Conservation (phyloP, 2,797 vertebrate genomes). For the Eulemur coronatus region DNA sequence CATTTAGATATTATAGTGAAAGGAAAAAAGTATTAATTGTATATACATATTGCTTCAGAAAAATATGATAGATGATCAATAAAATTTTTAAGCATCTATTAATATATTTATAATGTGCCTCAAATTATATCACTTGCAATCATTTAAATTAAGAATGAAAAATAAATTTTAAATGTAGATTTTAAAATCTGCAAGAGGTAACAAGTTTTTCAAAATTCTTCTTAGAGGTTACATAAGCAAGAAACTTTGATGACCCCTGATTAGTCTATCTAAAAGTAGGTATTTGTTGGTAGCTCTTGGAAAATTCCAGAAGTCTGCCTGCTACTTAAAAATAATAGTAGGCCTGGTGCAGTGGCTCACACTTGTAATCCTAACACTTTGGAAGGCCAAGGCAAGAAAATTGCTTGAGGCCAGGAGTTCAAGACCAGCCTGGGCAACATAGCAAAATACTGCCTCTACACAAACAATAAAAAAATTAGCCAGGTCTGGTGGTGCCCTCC, state of each 20-base stretch:
- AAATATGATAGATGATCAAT: neutral
- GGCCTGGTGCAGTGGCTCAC: too few species aligned
- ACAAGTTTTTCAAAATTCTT: neutral
- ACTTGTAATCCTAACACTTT: neutral
- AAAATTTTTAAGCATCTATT: slow-evolving; percentile 17
- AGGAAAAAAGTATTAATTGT: neutral
- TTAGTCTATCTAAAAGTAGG: neutral
- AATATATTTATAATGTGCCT: neutral
- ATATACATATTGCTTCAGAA: neutral
- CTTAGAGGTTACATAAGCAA: neutral
- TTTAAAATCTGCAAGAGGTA: neutral
- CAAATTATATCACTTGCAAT: neutral
- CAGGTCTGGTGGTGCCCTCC: too few species aligned
- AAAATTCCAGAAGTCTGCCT: neutral
- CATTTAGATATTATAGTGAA: neutral
- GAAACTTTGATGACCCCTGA: neutral
- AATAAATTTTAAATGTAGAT: neutral
- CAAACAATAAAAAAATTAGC: too few species aligned
- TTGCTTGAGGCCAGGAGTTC: neutral
- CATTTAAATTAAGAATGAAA: slow-evolving; percentile 33
- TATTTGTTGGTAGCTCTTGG: neutral
- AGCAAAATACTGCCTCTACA: too few species aligned
- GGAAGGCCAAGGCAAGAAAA: neutral
- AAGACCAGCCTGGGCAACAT: too few species aligned
- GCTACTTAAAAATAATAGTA: neutral